Evolutionary conservation across 2,888 invertebrate genomes (phyloP).

Genomic region (Gandaritis pyraliata): DNA sequence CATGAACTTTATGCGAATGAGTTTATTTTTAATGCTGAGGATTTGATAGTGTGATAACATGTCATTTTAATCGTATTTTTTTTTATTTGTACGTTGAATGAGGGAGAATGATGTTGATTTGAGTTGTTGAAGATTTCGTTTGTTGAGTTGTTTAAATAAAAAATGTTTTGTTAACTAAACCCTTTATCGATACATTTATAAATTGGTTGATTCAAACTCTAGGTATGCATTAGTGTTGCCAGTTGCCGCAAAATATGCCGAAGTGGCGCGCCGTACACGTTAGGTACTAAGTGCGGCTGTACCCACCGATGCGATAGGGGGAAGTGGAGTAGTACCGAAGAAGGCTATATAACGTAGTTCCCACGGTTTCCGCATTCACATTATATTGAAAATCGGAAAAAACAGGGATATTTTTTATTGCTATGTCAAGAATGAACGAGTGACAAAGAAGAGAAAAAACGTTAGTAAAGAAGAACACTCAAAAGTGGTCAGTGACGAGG

Average conservation of each 20-base stretch:
- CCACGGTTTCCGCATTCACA: conserved; percentile 13
- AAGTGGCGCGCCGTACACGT: conserved; percentile 9
- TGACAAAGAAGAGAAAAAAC: too few species aligned
- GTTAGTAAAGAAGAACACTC: too few species aligned
- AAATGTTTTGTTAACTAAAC: too few species aligned
- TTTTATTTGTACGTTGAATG: too few species aligned
- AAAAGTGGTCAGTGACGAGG: too few species aligned
- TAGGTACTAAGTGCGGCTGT: conserved; percentile 9
- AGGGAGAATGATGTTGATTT: not conserved
- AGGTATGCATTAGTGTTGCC: conserved; percentile 5
- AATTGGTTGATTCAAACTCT: conserved; percentile 4
- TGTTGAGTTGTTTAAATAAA: too few species aligned
- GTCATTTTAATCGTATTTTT: conserved; percentile 13
- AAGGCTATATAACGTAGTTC: conserved; percentile 23
- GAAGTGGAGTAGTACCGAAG: not conserved
- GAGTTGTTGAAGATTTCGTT: not conserved
- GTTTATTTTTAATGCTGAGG: conserved; percentile 38
- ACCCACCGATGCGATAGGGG: not conserved
- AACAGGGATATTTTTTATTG: not conserved
- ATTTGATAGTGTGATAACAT: conserved; percentile 25
- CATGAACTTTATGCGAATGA: conserved; percentile 59
- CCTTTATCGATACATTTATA: conserved; percentile 12
- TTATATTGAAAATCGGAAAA: not conserved
- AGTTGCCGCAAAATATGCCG: conserved; percentile 14
- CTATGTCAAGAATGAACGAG: too few species aligned